These are phyloP conservation scores for Gryon sp. DNA, from an alignment of 1,140 invertebrate species.

Conservation along the genomic window DNA sequence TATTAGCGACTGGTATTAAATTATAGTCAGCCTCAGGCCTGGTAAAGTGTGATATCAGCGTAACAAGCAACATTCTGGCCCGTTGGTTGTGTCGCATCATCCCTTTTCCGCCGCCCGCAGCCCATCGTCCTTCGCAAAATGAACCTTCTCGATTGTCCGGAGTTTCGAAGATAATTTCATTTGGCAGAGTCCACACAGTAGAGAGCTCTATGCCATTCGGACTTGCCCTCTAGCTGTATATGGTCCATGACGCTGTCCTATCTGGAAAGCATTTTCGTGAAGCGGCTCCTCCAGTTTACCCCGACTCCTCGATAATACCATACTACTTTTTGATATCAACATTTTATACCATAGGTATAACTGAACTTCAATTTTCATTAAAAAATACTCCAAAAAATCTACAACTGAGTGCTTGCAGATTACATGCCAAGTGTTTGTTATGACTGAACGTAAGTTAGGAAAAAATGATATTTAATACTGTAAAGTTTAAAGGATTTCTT, in stretches of 20 bases:
- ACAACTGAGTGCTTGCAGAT: neutral
- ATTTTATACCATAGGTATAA: constrained; percentile 23
- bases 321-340: constrained; percentile 47
- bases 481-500: no score
- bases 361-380: constrained; percentile 32
- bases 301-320: constrained; percentile 41
- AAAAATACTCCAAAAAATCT: constrained; percentile 4
- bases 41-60: constrained; percentile 67
- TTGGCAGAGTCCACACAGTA: constrained; percentile 68
- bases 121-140: constrained; percentile 64
- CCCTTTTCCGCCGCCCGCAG: constrained; percentile 50
- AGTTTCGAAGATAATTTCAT: constrained; percentile 76
- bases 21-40: constrained; percentile 71
- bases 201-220: constrained; percentile 60
- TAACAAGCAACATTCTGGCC: constrained; percentile 67
- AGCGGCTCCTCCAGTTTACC: constrained; percentile 47
- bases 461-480: no score
- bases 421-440: neutral
- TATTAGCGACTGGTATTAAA: constrained; percentile 75
- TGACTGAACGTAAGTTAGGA: no score
- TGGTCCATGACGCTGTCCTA: constrained; percentile 64
- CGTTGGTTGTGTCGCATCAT: constrained; percentile 59
- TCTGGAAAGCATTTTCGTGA: constrained; percentile 66
- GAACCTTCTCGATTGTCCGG: constrained; percentile 69
- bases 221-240: constrained; percentile 53